Base-by-base conservation (phyloP, 2,888 invertebrate genomes). In the Tinea semifulvella region DNA sequence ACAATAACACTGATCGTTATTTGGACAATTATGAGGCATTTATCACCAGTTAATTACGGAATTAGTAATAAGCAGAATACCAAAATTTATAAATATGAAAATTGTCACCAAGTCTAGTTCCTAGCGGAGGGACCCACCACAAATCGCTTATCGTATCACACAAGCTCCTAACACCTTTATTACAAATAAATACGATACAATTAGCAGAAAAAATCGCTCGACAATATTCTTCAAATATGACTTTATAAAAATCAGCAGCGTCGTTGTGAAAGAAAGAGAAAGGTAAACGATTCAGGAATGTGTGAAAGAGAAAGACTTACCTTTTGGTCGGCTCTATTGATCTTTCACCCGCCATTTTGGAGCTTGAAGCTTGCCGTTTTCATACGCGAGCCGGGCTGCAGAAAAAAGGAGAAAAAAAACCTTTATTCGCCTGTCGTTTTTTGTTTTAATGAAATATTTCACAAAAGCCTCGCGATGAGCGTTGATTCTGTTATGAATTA, bases 341-440 rank as follows among this genome's bases (percentile, higher is more conserved):
- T 82, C 81, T 80, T 75, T 76, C 75, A 74, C 72, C 79, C 79
- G 76, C 80, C 80, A 79, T 80, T 77, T 79, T 77, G 75, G 64
- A 63, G 60, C 61, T 79, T 77, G 75, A 64, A 63, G 60, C 61
- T 67, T 63, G 65, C 69, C 73, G 73, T 76, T 80, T 75, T 76
- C 63, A 60, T 70, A 65, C 64, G 59, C 60, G 50, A 53, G 56
- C 59, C 53, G 55, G 58, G 51, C 56, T 55, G 59, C 40, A 18
- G 52, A 71, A 70, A 65, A 40, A 40, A 6, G 22, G 19, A 31
- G 19, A 64, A 60, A 60, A 62, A 65, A 61, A 60, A 54, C 59
- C 63, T 68, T 74, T 69, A 72, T 73, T 70, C 62, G 67, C 63
- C 65, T 69, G 71, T 67, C 75, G 69, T 72, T 74, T 68, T 59